phyloP scores from a whole-genome alignment of 2,888 invertebrate species.

The Tanypteryx hageni region DNA sequence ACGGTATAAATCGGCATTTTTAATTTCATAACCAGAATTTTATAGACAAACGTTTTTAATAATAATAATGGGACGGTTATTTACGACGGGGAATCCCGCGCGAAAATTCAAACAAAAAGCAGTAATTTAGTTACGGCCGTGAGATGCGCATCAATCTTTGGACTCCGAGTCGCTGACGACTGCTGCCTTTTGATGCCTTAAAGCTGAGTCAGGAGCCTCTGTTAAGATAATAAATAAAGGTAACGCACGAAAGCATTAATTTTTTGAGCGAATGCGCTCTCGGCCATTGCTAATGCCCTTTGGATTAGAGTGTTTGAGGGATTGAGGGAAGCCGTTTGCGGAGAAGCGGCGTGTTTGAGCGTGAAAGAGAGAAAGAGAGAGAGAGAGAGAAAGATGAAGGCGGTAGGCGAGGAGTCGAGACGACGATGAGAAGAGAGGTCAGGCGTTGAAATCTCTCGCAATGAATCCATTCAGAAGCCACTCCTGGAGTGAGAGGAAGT shows the following conservation, averaged over 20 bases:
- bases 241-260: neutral
- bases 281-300: slow-evolving; percentile 18
- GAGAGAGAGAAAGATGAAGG: too few species aligned
- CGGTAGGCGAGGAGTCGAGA: neutral
- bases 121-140: too few species aligned
- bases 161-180: too few species aligned
- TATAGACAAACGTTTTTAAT: too few species aligned
- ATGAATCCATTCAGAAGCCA: slow-evolving; percentile 1
- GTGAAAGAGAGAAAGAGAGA: neutral
- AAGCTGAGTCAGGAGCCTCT: neutral
- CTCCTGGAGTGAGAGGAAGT: neutral
- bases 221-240: slow-evolving; percentile 27
- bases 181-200: neutral
- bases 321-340: neutral
- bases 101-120: too few species aligned
- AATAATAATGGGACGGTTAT: too few species aligned
- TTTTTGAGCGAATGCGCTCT: slow-evolving; percentile 29
- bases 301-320: slow-evolving; percentile 22
- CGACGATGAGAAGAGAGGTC: neutral
- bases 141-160: too few species aligned
- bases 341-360: neutral
- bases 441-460: slow-evolving; percentile 8
- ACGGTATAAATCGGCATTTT: too few species aligned
- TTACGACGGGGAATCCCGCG: too few species aligned
- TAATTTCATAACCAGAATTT: too few species aligned